Conservation (phyloP, 1,140 invertebrate genomes). For the Adelges cooleyi region DNA sequence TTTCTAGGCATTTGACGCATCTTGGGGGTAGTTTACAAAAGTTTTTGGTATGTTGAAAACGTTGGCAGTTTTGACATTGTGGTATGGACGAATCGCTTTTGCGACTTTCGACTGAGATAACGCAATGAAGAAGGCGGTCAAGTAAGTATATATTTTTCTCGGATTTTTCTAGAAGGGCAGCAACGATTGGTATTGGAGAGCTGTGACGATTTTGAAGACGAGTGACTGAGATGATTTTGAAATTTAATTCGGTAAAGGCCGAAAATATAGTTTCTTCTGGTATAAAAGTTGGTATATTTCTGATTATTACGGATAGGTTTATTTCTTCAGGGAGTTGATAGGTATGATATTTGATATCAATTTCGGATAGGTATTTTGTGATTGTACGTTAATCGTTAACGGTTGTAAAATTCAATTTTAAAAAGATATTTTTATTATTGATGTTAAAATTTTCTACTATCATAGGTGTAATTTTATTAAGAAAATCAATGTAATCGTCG, state of each 20-base stretch:
- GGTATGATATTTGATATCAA: not conserved
- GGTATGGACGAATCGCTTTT: not conserved
- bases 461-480: not conserved
- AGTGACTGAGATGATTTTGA: not conserved
- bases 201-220: not conserved
- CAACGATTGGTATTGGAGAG: slow-evolving; percentile 1
- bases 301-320: not conserved
- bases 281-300: not conserved
- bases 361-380: not conserved
- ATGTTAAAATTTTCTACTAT: not conserved
- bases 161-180: not conserved
- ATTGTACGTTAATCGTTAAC: not conserved
- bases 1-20: not conserved
- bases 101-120: not conserved
- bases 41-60: not conserved
- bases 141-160: not conserved
- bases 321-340: not conserved
- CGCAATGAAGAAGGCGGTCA: not conserved
- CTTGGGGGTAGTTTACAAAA: not conserved
- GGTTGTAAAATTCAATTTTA: not conserved
- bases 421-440: not conserved
- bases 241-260: not conserved
- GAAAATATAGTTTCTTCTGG: not conserved
- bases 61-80: not conserved
- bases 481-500: not conserved